Conservation (phyloP, 2,113 vertebrate genomes). For the Archilochus colubris region DNA sequence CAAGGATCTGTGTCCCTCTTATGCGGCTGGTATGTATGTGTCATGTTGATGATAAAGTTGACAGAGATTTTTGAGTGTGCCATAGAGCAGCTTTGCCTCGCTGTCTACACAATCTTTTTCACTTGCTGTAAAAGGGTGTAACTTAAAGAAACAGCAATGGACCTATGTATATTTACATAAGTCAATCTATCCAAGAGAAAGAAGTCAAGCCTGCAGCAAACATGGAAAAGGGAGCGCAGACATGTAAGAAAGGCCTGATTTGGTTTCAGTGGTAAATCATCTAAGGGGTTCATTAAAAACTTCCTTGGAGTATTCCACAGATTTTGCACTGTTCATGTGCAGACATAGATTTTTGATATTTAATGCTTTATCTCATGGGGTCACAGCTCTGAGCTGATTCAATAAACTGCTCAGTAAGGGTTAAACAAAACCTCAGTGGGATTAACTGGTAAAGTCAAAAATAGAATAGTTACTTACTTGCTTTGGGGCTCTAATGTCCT, state of each 20-base stretch:
- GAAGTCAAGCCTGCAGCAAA: background rate
- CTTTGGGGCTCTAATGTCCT: background rate
- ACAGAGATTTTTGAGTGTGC: background rate
- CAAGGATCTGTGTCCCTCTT: background rate
- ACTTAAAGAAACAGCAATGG: background rate
- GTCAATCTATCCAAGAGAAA: background rate
- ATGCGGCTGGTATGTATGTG: background rate
- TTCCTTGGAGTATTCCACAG: background rate
- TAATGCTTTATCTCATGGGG: background rate
- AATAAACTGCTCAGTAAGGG: background rate
- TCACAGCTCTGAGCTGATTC: background rate
- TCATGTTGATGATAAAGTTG: background rate
- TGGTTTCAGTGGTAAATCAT: background rate
- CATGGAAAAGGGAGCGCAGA: background rate
- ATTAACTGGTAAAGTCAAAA: background rate
- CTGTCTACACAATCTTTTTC: background rate
- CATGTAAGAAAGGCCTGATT: background rate
- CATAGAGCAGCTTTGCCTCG: background rate
- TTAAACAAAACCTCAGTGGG: background rate
- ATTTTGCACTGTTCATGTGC: background rate
- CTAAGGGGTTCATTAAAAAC: background rate
- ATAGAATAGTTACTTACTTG: background rate
- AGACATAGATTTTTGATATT: background rate
- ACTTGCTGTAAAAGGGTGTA: background rate
- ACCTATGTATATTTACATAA: background rate